phyloP scores from a whole-genome alignment of 2,113 vertebrate species.

The Prietella phreatophila region DNA sequence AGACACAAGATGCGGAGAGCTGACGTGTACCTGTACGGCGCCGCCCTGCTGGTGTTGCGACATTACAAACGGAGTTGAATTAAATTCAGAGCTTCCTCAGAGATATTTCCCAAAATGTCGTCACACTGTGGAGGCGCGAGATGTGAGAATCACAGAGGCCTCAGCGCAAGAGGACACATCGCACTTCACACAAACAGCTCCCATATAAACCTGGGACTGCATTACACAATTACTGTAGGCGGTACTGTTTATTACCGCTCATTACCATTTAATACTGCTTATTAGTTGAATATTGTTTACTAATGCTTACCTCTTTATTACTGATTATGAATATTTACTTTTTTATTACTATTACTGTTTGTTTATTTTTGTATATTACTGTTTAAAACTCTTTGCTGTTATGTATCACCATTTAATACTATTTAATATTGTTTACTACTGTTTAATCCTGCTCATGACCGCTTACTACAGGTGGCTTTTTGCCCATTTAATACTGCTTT shows the following conservation, averaged over 20 bases:
- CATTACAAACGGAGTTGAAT: background rate
- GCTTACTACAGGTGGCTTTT: background rate
- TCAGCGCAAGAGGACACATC: background rate
- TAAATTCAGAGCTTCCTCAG: background rate
- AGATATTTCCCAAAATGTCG: background rate
- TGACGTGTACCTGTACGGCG: background rate
- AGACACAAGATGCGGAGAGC: background rate
- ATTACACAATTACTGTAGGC: background rate
- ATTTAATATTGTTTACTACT: background rate
- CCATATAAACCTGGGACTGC: background rate
- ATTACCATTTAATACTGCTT: background rate
- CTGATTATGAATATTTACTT: background rate
- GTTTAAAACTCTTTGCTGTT: too few species aligned
- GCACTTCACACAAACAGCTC: background rate
- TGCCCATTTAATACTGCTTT: background rate
- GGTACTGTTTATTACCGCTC: too few species aligned
- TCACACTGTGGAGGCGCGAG: background rate
- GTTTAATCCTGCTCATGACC: background rate
- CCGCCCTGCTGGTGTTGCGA: background rate
- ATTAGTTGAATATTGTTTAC: background rate
- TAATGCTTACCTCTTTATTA: too few species aligned
- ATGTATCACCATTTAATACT: background rate
- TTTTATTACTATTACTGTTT: background rate
- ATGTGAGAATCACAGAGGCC: background rate
- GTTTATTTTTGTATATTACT: background rate